A percentile compares a stretch with the other conserved stretches of the same genome.
phyloP scores from a whole-genome alignment of 2,888 invertebrate genomes.

The Proisotoma minuta region DNA sequence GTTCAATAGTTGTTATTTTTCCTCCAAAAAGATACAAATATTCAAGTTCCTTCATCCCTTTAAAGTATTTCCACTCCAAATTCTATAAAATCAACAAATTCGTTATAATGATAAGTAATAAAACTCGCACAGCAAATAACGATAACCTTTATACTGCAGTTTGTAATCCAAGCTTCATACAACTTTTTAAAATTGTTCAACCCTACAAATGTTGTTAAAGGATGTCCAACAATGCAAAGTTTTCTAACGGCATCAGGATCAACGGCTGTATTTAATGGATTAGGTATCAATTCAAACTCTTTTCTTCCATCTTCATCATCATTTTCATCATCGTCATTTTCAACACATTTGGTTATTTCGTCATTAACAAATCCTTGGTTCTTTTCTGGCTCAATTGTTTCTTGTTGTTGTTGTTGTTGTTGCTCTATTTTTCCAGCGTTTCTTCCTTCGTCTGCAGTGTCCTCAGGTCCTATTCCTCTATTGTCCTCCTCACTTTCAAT shows the following conservation, averaged over 20 bases:
- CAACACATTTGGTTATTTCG: neutral
- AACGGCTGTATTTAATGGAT: conserved; percentile 19
- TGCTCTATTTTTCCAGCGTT: too few relatives aligned
- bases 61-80: conserved; percentile 33
- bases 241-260: conserved; percentile 40
- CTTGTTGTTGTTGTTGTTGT: too few relatives aligned
- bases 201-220: conserved; percentile 38
- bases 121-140: neutral
- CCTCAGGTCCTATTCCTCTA: too few relatives aligned
- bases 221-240: conserved; percentile 43
- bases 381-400: too few relatives aligned
- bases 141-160: conserved; percentile 34
- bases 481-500: neutral
- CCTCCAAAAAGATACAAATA: conserved; percentile 43
- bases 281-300: conserved; percentile 1
- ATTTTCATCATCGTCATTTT: neutral
- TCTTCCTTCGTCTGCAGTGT: too few relatives aligned
- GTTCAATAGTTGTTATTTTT: conserved; percentile 37
- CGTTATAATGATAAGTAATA: conserved; percentile 1
- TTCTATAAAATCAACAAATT: conserved; percentile 29
- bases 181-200: conserved; percentile 40
- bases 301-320: neutral
- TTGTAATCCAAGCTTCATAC: conserved; percentile 43
- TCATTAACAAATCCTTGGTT: neutral
- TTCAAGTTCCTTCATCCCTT: conserved; percentile 34